phyloP scores from a whole-genome alignment of 2,888 invertebrate species.

The Caenorhabditis sinica region DNA sequence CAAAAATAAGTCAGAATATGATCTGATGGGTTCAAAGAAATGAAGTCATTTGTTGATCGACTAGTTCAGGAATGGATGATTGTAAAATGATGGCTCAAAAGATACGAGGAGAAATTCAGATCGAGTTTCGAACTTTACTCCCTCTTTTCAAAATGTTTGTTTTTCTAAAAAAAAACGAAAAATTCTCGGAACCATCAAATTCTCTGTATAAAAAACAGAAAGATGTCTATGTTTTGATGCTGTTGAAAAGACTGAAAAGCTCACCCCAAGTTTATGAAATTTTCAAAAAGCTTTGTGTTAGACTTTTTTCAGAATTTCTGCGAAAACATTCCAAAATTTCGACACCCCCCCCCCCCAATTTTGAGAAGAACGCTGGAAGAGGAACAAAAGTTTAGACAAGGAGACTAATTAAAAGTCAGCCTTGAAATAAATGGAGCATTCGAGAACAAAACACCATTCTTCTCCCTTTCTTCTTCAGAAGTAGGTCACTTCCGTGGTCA shows the following conservation, averaged over 20 bases:
- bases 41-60: conserved; percentile 22
- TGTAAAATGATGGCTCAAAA: not conserved
- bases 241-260: too few species aligned
- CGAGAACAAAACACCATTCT: conserved; percentile 4
- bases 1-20: conserved; percentile 19
- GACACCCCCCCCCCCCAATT: not conserved
- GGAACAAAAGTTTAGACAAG: not conserved
- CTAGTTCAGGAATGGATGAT: not conserved
- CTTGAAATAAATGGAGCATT: not conserved
- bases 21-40: conserved; percentile 1
- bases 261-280: not conserved
- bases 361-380: not conserved
- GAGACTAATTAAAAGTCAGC: conserved; percentile 18
- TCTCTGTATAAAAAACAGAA: not conserved
- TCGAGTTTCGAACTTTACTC: conserved; percentile 10
- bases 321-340: conserved; percentile 3
- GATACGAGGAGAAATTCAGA: not conserved
- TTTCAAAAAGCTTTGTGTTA: not conserved
- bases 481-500: not conserved
- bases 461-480: not conserved
- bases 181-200: not conserved
- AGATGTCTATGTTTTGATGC: not conserved
- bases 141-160: conserved; percentile 1
- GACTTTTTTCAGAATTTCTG: not conserved
- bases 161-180: not conserved